A percentile compares a stretch with the other conserved stretches of the same genome.
Evolutionary conservation across 1,140 invertebrate species (phyloP).

Genomic region (Schmidtea mediterranea): DNA sequence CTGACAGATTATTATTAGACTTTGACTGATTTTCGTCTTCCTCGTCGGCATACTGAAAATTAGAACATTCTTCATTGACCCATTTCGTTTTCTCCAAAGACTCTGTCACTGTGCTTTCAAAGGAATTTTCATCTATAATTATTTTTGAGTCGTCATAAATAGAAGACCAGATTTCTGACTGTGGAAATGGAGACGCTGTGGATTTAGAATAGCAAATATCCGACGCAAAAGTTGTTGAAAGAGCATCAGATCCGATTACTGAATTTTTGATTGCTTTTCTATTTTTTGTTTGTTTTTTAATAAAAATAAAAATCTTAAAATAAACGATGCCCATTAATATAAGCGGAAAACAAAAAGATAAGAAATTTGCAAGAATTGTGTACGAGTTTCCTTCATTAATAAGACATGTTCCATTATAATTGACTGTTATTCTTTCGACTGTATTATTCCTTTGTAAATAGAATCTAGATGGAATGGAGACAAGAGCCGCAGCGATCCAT

Average conservation of each 20-base stretch:
- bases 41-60: no score
- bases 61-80: no score
- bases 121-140: no score
- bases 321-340: conserved; percentile 67
- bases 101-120: no score
- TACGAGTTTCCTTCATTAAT: conserved; percentile 71
- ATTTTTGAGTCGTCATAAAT: no score
- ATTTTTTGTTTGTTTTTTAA: conserved; percentile 19
- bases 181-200: no score
- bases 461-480: conserved; percentile 29
- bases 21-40: no score
- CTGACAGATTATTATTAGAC: no score
- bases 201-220: no score
- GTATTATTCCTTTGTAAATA: conserved; percentile 13
- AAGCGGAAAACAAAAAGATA: conserved; percentile 76
- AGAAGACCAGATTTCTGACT: no score
- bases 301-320: conserved; percentile 47
- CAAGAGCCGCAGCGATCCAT: conserved; percentile 27
- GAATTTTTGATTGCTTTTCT: conserved; percentile 8
- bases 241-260: neutral
- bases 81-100: no score
- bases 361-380: conserved; percentile 34
- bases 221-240: no score
- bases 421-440: conserved; percentile 4
- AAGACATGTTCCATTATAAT: conserved; percentile 34